phyloP scores from a whole-genome alignment of 2,113 vertebrate species.

The Notothenia rossii region DNA sequence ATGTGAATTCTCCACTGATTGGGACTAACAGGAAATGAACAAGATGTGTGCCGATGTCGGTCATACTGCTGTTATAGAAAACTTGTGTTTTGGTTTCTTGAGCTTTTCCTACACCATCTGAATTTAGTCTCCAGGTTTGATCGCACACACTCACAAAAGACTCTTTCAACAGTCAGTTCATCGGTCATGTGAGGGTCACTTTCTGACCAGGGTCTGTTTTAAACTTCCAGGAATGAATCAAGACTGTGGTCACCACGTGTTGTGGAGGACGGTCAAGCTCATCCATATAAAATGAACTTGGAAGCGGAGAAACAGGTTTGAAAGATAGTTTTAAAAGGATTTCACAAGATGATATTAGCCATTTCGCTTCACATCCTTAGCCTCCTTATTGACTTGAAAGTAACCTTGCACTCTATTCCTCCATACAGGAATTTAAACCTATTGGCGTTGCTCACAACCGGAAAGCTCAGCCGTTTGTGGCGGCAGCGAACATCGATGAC shows the following conservation, averaged over 20 bases:
- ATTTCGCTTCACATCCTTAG: background rate
- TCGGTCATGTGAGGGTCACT: background rate
- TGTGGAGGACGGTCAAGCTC: constrained; percentile 86
- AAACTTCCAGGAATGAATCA: constrained; percentile 86
- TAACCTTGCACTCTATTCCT: background rate
- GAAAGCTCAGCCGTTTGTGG: constrained; percentile 94
- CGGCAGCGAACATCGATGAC: constrained; percentile 96
- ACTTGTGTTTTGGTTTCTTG: background rate
- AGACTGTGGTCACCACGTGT: constrained; percentile 93
- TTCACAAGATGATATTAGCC: background rate
- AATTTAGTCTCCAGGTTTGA: background rate
- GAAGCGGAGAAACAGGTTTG: constrained; percentile 94
- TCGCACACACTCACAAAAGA: background rate
- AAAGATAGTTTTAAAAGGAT: background rate
- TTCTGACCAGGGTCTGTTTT: constrained; percentile 25
- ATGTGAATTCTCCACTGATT: background rate
- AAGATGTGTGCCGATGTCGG: background rate
- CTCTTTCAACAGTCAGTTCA: constrained; percentile 1
- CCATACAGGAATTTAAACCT: constrained; percentile 91
- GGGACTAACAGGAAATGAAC: background rate
- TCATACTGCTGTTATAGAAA: background rate
- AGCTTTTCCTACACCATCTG: background rate
- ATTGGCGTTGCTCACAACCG: constrained; percentile 94
- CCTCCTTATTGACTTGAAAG: background rate
- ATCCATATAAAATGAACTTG: constrained; percentile 94